Conservation (phyloP, 2,888 invertebrate genomes). For the Catonia carolina region DNA sequence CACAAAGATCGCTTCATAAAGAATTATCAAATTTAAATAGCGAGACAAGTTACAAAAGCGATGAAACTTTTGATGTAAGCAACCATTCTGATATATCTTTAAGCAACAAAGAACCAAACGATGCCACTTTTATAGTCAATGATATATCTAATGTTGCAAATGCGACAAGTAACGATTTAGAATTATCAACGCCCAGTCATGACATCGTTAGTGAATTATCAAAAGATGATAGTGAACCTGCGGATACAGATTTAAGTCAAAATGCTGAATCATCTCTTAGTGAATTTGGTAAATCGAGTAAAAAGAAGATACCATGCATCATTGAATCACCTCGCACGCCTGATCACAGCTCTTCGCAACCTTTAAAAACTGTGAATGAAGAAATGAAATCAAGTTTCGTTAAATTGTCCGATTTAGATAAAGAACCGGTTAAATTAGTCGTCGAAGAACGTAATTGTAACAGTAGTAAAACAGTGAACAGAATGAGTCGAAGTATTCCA, state of each 20-base stretch:
- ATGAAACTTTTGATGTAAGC: slow-evolving; percentile 29
- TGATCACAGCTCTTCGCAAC: slow-evolving; percentile 23
- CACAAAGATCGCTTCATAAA: not conserved
- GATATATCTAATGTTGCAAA: slow-evolving; percentile 33
- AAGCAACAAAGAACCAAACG: slow-evolving; percentile 25
- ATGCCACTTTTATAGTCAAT: slow-evolving; percentile 31
- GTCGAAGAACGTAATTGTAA: slow-evolving; percentile 3
- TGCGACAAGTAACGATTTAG: slow-evolving; percentile 31
- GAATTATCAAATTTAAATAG: slow-evolving; percentile 16
- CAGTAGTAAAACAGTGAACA: slow-evolving; percentile 29
- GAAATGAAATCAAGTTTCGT: slow-evolving; percentile 50
- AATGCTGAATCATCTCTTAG: slow-evolving; percentile 22
- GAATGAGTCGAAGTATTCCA: slow-evolving; percentile 63
- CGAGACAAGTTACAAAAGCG: slow-evolving; percentile 30
- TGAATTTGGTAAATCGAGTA: slow-evolving; percentile 11
- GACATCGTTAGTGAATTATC: slow-evolving; percentile 30
- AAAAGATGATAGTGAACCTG: slow-evolving; percentile 29
- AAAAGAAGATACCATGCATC: not conserved
- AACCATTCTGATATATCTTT: slow-evolving; percentile 27
- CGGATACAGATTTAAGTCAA: slow-evolving; percentile 29
- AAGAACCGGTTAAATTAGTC: slow-evolving; percentile 37
- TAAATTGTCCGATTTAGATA: slow-evolving; percentile 72
- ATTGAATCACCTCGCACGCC: slow-evolving; percentile 18
- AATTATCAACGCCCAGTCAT: slow-evolving; percentile 31
- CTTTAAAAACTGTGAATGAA: slow-evolving; percentile 6